Conservation (phyloP, 1,140 invertebrate genomes). For the Ceratina australensis region DNA sequence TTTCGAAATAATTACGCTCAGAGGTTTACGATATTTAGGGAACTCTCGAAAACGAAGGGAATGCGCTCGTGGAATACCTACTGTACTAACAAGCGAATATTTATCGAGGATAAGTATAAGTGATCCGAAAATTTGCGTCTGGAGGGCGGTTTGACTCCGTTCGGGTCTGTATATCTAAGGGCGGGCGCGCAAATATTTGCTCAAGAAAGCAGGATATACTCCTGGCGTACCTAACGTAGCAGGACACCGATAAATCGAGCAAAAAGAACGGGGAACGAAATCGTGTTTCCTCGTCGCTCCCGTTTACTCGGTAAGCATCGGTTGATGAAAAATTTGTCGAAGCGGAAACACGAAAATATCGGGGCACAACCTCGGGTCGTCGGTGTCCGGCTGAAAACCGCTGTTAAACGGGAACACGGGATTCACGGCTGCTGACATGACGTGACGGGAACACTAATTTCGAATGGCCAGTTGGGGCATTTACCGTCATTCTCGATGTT, state of each 20-base stretch:
- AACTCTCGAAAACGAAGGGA: neutral
- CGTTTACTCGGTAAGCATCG: neutral
- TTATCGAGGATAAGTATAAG: constrained; percentile 60
- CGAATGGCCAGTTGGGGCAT: constrained; percentile 35
- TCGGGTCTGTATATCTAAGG: constrained; percentile 38
- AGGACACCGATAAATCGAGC: constrained; percentile 21
- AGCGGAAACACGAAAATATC: neutral
- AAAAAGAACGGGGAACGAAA: neutral
- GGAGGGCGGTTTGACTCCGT: constrained; percentile 9
- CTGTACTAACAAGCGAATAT: constrained; percentile 50
- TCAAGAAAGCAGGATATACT: constrained; percentile 43
- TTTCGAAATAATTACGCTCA: neutral
- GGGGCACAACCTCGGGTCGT: neutral
- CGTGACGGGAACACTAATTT: constrained; percentile 45
- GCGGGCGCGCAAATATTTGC: constrained; percentile 60
- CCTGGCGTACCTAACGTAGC: constrained; percentile 11
- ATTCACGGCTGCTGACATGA: constrained; percentile 27
- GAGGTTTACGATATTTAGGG: constrained; percentile 6
- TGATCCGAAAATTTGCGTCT: constrained; percentile 52
- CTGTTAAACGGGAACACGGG: constrained; percentile 6
- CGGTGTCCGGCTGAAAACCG: too few relatives aligned
- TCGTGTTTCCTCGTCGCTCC: neutral
- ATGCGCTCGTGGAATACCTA: constrained; percentile 45
- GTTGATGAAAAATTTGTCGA: constrained; percentile 30
- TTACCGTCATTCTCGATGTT: constrained; percentile 65